A percentile compares a stretch with the other conserved stretches of the same genome.
phyloP scores from a whole-genome alignment of 1,140 invertebrate genomes.

The Batillaria attramentaria region DNA sequence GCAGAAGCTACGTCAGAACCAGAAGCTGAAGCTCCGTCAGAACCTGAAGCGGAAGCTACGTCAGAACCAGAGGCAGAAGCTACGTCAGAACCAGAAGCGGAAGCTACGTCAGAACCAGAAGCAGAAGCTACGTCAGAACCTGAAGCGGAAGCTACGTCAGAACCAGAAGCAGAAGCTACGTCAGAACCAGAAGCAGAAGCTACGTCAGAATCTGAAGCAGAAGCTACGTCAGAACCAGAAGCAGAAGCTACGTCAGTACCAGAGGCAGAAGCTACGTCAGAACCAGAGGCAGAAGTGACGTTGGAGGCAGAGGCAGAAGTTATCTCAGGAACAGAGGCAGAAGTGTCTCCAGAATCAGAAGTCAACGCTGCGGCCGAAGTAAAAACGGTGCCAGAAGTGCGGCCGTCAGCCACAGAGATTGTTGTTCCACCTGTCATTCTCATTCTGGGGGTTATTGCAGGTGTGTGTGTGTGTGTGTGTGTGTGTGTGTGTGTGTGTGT shows the following conservation, averaged over 20 bases:
- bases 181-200: constrained; percentile 28
- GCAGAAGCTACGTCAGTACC: constrained; percentile 34
- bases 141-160: constrained; percentile 31
- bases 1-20: constrained; percentile 26
- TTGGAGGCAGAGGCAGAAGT: constrained; percentile 21
- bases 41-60: constrained; percentile 30
- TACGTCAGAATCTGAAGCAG: constrained; percentile 35
- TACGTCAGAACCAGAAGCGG: constrained; percentile 33
- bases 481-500: not conserved
- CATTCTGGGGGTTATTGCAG: constrained; percentile 36
- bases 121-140: constrained; percentile 34
- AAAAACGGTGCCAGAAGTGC: constrained; percentile 25
- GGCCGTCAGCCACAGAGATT: constrained; percentile 47
- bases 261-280: constrained; percentile 32
- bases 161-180: constrained; percentile 39
- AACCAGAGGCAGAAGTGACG: constrained; percentile 36
- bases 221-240: constrained; percentile 34
- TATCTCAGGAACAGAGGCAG: constrained; percentile 20
- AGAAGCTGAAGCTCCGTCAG: constrained; percentile 21
- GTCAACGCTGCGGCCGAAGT: constrained; percentile 11
- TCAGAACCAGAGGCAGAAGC: constrained; percentile 37
- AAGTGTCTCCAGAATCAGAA: constrained; percentile 20
- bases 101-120: constrained; percentile 38
- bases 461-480: constrained; percentile 32
- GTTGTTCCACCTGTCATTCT: constrained; percentile 48